Percentiles rank a stretch among this genome's conserved stretches.
Evolutionary conservation across 2,797 vertebrate genomes (phyloP).

Genomic region (Novumbra hubbsi): DNA sequence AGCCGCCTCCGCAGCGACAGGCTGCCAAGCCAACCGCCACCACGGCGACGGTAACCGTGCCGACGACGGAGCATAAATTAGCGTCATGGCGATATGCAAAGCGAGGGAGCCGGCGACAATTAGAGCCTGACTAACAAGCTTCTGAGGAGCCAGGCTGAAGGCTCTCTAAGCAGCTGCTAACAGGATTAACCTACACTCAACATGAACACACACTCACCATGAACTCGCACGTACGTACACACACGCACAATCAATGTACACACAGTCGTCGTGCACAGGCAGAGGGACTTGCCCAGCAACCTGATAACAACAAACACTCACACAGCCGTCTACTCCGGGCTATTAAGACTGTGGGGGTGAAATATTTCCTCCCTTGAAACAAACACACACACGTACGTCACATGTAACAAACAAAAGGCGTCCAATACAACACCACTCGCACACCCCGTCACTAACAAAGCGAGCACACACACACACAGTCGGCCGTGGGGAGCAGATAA

Average conservation of each 20-base stretch:
- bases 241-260: not conserved
- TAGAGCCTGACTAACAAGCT: conserved; percentile 81
- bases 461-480: not conserved
- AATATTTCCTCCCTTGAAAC: not conserved
- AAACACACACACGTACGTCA: conserved; percentile 2
- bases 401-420: too few relatives aligned
- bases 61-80: conserved; percentile 74
- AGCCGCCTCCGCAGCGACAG: conserved; percentile 44
- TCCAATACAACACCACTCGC: too few relatives aligned
- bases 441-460: too few relatives aligned
- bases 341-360: too few relatives aligned
- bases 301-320: not conserved
- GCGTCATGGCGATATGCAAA: conserved; percentile 75
- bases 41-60: conserved; percentile 67
- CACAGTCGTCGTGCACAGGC: not conserved
- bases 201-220: not conserved
- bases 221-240: not conserved
- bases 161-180: conserved; percentile 76
- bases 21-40: conserved; percentile 59
- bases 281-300: not conserved
- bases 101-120: conserved; percentile 71
- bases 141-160: conserved; percentile 74
- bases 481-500: conserved; percentile 15
- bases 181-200: conserved; percentile 71
- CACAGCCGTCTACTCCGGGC: not conserved